Conservation (phyloP, 1,140 invertebrate genomes). For the Papilio dardanus region DNA sequence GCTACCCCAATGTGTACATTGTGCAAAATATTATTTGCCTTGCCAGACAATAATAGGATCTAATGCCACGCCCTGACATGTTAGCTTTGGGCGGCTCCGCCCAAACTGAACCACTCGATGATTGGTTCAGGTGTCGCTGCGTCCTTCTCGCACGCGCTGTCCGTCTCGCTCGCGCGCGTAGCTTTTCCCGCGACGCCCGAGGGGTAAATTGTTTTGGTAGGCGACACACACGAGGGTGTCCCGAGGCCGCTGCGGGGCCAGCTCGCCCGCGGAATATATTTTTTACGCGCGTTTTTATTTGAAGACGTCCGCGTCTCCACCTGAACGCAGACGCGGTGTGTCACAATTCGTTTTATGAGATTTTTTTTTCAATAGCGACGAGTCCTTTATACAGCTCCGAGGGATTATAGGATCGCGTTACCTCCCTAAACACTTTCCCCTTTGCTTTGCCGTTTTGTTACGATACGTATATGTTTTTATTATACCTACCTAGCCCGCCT, state of each 20-base stretch:
- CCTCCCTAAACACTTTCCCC: constrained; percentile 70
- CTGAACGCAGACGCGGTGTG: constrained; percentile 75
- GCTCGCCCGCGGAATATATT: constrained; percentile 67
- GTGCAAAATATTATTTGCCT: constrained; percentile 82
- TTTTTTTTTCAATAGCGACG: constrained; percentile 70
- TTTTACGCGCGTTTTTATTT: constrained; percentile 77
- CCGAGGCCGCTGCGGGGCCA: constrained; percentile 70
- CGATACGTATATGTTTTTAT: constrained; percentile 51
- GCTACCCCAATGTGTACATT: constrained; percentile 79
- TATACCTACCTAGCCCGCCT: neutral
- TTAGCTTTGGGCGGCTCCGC: constrained; percentile 74
- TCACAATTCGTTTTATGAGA: constrained; percentile 79
- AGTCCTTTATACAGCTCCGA: constrained; percentile 55
- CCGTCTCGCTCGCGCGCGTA: constrained; percentile 60
- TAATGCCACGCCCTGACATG: constrained; percentile 79
- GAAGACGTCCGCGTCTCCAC: constrained; percentile 61
- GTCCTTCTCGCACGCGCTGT: constrained; percentile 46
- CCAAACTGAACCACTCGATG: constrained; percentile 46
- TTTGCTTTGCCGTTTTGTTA: constrained; percentile 62
- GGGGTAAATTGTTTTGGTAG: constrained; percentile 81
- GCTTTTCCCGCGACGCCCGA: constrained; percentile 78
- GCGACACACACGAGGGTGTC: constrained; percentile 78
- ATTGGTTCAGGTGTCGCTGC: constrained; percentile 57
- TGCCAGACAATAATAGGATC: constrained; percentile 81
- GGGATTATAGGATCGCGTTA: constrained; percentile 66